Conservation (phyloP, 1,140 invertebrate genomes). For the Frieseomelitta varia region DNA sequence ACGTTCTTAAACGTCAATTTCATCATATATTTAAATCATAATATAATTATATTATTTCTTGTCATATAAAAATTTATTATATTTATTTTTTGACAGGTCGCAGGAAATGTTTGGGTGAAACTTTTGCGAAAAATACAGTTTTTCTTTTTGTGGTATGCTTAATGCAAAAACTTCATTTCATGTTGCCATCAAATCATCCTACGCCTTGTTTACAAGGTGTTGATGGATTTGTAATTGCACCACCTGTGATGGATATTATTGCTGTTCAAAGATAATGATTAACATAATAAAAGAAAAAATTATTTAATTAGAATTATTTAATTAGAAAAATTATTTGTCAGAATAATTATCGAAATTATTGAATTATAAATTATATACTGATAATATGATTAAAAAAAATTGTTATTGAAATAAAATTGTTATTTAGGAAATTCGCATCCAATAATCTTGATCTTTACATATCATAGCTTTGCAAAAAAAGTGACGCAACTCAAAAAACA, state of each 20-base stretch:
- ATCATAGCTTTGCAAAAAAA: no score
- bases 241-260: constrained; percentile 70
- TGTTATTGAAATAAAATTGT: no score
- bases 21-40: no score
- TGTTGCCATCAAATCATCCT: constrained; percentile 65
- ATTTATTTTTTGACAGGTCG: constrained; percentile 68
- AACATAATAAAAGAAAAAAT: neutral
- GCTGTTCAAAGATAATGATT: constrained; percentile 47
- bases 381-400: no score
- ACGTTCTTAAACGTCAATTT: no score
- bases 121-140: constrained; percentile 77
- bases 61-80: neutral
- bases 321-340: no score
- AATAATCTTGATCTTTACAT: no score
- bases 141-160: constrained; percentile 79
- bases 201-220: constrained; percentile 70
- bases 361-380: no score
- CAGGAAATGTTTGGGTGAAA: constrained; percentile 80
- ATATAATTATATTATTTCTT: neutral
- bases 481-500: no score
- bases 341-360: no score
- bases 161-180: constrained; percentile 78
- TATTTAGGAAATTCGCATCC: no score
- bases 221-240: constrained; percentile 75
- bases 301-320: no score